Base-by-base conservation (phyloP, 2,888 invertebrate genomes). In the Tachina lurida region DNA sequence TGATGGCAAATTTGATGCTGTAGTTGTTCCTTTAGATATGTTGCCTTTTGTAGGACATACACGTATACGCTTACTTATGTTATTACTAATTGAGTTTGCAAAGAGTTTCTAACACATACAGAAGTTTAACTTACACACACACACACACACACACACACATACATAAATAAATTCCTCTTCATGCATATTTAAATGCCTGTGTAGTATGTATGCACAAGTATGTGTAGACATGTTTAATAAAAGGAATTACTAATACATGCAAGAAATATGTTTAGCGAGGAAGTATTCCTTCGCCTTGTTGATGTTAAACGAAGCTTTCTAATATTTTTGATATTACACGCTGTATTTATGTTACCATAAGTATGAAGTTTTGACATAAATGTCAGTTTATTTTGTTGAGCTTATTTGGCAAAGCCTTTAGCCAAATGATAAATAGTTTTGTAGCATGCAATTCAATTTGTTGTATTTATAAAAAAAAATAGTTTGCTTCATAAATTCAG, bases 21-120 rank as follows among this genome's bases (percentile, higher is more conserved):
- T 47, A 19, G 39, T 17, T 3, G n/a, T 62, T 54, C 19, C 15
- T 10, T 17, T 1, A 31, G 41, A 45, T 15, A 67, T 41, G 52
- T n/a, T 47, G 41, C 9, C 22, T 47, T 31, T 47, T 39, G 15
- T 41, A 49, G 10, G n/a, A 56, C 17, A 56, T 10, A 52, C 47
- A 68, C 49, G n/a, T 49, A 39, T 39, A 10, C 39, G 3, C 15
- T 39, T 47, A 54, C 31, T 19, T 17, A 39, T 41, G 19, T 82
- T 54, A 56, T 70, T 70, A 75, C 81, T 75, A 75, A 75, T 82
- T 82, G 75, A 82, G 81, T 75, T 82, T 68, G 41, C n/a, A 47
- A 62, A 75, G 45, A 74, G 74, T 75, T 81, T 52, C 49, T 49
- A 60, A 31, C 70, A 43, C 65, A 62, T 60, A 54, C 2, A 10